Evolutionary conservation across 2,797 vertebrate species (phyloP).

Genomic region (Squalus acanthias): DNA sequence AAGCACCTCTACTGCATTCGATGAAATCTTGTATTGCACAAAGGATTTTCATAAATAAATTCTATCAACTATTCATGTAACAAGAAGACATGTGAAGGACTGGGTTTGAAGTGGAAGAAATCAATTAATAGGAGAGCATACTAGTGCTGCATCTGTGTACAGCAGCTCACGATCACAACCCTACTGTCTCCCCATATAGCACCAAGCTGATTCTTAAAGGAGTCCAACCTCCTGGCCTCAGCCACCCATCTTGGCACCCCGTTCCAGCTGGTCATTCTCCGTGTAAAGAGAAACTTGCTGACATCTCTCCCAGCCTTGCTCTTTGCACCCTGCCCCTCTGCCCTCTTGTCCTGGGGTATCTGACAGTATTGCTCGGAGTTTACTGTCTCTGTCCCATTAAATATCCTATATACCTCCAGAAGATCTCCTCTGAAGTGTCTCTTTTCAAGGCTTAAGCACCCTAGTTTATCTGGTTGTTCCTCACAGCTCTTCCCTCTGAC

Average conservation of each 20-base stretch:
- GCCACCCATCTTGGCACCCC: not conserved
- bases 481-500: not conserved
- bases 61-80: not conserved
- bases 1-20: not conserved
- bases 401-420: not conserved
- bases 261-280: not conserved
- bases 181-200: not conserved
- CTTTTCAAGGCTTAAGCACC: no score
- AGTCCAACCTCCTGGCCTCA: not conserved
- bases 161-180: not conserved
- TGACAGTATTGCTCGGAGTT: not conserved
- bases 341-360: not conserved
- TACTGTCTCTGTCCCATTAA: not conserved
- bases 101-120: not conserved
- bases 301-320: not conserved
- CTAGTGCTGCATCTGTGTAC: not conserved
- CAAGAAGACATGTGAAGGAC: not conserved
- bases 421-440: not conserved
- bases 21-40: not conserved
- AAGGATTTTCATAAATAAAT: not conserved
- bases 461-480: no score
- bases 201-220: not conserved
- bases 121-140: not conserved
- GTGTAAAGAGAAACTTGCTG: no score
- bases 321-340: not conserved